Evolutionary conservation across 2,113 vertebrate species (phyloP).

Genomic region (Gallinago jamesoni): DNA sequence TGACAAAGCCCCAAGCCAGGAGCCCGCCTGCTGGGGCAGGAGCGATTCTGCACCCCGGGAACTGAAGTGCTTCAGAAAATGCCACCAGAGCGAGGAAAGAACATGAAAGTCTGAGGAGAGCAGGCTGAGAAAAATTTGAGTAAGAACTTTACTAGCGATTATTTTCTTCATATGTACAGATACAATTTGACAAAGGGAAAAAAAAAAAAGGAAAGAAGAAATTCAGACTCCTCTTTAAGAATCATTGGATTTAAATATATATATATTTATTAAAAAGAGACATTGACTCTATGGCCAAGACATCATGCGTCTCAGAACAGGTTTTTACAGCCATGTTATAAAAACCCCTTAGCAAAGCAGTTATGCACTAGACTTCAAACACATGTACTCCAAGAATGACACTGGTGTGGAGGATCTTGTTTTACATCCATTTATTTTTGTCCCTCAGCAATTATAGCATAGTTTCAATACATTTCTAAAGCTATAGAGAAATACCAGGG

Average conservation of each 20-base stretch:
- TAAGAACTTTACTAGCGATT: background rate
- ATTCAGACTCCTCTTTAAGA: constrained; percentile 55
- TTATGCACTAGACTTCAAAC: constrained; percentile 64
- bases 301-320: constrained; percentile 58
- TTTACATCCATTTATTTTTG: constrained; percentile 77
- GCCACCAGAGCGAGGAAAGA: background rate
- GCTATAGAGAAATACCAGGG: constrained; percentile 76
- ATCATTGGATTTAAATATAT: constrained; percentile 66
- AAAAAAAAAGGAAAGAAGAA: background rate
- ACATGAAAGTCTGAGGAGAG: background rate
- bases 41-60: background rate
- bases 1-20: background rate
- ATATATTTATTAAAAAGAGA: constrained; percentile 68
- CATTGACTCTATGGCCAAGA: constrained; percentile 56
- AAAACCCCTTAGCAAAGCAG: constrained; percentile 63
- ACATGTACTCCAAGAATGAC: constrained; percentile 75
- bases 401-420: constrained; percentile 71
- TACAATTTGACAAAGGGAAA: background rate
- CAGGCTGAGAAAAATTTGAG: background rate
- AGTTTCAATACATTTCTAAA: constrained; percentile 74
- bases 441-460: constrained; percentile 75
- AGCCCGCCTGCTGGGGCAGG: background rate
- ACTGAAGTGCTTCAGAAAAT: background rate
- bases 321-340: constrained; percentile 64
- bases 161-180: background rate